Percentiles rank a stretch among this genome's conserved stretches.
Evolutionary conservation across 2,888 invertebrate species (phyloP).

Genomic region (Nomada ferruginata): DNA sequence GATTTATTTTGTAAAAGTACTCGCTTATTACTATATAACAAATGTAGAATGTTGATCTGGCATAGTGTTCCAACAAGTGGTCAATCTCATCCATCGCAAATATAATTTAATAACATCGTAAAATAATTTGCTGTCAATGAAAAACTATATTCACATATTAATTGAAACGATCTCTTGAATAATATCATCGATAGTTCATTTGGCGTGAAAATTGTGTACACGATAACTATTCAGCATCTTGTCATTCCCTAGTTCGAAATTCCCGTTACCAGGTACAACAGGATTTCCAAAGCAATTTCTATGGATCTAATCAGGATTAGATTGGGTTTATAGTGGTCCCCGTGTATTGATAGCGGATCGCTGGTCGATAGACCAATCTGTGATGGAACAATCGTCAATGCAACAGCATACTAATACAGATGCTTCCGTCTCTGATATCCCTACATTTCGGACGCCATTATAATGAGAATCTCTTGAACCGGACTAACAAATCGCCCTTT

Average conservation of each 20-base stretch:
- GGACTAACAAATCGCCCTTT: neutral
- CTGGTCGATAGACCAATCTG: constrained; percentile 49
- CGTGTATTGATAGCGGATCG: constrained; percentile 47
- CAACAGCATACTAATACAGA: constrained; percentile 45
- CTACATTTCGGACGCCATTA: constrained; percentile 23
- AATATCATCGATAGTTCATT: neutral
- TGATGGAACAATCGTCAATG: constrained; percentile 51
- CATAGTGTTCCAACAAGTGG: no score
- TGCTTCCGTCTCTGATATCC: constrained; percentile 26
- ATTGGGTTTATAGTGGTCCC: constrained; percentile 38
- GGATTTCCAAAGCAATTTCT: constrained; percentile 38
- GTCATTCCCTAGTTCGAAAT: neutral
- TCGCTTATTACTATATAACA: no score
- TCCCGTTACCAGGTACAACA: neutral
- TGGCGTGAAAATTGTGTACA: neutral
- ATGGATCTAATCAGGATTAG: constrained; percentile 56
- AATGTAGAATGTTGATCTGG: no score
- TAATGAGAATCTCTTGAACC: constrained; percentile 20
- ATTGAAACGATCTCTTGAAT: no score
- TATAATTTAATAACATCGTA: no score
- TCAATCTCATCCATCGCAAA: no score
- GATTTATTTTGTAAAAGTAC: no score
- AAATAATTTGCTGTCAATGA: no score
- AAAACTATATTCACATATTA: no score
- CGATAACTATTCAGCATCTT: neutral